phyloP scores from a whole-genome alignment of 2,888 invertebrate genomes.

The Tanytarsus gracilentus region DNA sequence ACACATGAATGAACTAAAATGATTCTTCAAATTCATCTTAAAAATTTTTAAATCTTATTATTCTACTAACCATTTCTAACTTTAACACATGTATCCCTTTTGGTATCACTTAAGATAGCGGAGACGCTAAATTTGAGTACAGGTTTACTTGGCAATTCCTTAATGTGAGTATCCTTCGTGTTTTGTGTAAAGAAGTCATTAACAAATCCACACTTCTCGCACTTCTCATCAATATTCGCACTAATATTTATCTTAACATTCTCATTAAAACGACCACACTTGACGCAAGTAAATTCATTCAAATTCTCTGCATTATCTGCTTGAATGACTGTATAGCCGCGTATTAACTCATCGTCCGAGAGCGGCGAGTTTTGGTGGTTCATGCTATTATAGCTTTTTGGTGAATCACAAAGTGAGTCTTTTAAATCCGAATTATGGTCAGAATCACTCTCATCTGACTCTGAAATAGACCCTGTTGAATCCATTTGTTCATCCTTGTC shows the following conservation, averaged over 20 bases:
- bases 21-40: too few species aligned
- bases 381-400: slow-evolving; percentile 28
- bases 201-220: slow-evolving; percentile 37
- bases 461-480: slow-evolving; percentile 33
- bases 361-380: slow-evolving; percentile 17
- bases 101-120: slow-evolving; percentile 64
- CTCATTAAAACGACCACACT: slow-evolving; percentile 36
- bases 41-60: neutral
- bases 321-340: slow-evolving; percentile 31
- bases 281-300: slow-evolving; percentile 36
- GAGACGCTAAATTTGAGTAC: slow-evolving; percentile 87
- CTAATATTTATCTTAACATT: slow-evolving; percentile 33
- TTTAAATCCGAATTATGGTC: slow-evolving; percentile 35
- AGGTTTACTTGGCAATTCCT: slow-evolving; percentile 53
- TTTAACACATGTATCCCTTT: slow-evolving; percentile 43
- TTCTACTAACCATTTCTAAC: slow-evolving; percentile 42
- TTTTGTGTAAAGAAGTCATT: slow-evolving; percentile 29
- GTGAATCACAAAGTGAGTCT: slow-evolving; percentile 34
- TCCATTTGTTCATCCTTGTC: slow-evolving; percentile 35
- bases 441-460: slow-evolving; percentile 33
- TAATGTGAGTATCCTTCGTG: slow-evolving; percentile 38
- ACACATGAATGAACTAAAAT: too few species aligned
- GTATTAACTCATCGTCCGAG: slow-evolving; percentile 30
- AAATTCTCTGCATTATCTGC: slow-evolving; percentile 20
- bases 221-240: slow-evolving; percentile 37